Conservation (phyloP, 2,888 invertebrate species). For the Chloroclysta siterata region DNA sequence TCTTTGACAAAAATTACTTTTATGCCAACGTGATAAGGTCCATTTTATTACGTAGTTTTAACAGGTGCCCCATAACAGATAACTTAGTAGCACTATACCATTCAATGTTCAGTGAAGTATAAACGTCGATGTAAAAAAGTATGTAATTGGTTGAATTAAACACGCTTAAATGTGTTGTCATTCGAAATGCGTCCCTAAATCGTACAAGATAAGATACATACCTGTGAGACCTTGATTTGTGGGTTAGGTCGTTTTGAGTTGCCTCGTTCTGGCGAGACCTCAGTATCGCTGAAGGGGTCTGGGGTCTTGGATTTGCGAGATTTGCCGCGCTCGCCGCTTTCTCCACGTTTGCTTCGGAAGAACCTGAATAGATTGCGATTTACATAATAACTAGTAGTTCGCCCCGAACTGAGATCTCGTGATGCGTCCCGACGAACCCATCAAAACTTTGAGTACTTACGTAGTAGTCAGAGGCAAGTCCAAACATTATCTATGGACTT, state of each 20-base stretch:
- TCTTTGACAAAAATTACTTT: too few species aligned
- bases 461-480: too few species aligned
- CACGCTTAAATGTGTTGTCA: neutral
- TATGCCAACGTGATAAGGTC: too few species aligned
- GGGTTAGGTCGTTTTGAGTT: constrained; percentile 68
- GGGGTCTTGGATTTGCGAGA: constrained; percentile 89
- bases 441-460: too few species aligned
- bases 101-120: neutral
- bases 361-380: constrained; percentile 82
- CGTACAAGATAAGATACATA: constrained; percentile 45
- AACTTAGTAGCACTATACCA: neutral
- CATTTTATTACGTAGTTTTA: too few species aligned
- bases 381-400: too few species aligned
- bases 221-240: constrained; percentile 83
- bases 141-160: neutral
- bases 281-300: constrained; percentile 84
- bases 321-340: constrained; percentile 88
- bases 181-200: constrained; percentile 4
- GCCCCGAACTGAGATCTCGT: too few species aligned
- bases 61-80: neutral
- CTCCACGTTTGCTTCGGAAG: constrained; percentile 92
- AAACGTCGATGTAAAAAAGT: neutral
- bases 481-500: too few species aligned
- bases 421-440: too few species aligned
- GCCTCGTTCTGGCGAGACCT: constrained; percentile 74